Conservation (phyloP, 2,797 vertebrate species). For the Falco peregrinus region DNA sequence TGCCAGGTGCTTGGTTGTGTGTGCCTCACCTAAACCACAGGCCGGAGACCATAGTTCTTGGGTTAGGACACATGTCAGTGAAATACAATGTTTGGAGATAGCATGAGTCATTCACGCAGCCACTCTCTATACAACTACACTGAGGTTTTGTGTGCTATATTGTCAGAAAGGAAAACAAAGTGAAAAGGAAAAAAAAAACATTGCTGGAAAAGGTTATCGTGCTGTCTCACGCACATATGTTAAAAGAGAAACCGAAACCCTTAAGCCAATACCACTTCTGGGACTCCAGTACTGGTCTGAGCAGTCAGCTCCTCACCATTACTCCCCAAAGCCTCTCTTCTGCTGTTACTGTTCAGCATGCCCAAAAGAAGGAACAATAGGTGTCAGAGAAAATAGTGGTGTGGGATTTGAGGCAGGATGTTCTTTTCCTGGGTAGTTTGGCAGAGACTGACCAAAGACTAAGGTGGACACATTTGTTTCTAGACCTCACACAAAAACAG, state of each 20-base stretch:
- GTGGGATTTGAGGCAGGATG: not conserved
- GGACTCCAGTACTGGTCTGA: not conserved
- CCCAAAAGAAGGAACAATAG: not conserved
- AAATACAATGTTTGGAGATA: not conserved
- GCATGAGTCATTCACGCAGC: not conserved
- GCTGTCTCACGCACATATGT: not conserved
- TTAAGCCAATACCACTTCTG: not conserved
- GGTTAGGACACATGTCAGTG: not conserved
- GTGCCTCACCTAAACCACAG: not conserved
- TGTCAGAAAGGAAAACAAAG: not conserved
- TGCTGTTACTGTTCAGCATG: not conserved
- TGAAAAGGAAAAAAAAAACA: not conserved
- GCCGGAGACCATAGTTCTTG: not conserved
- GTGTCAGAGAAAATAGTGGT: not conserved
- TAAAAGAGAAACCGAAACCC: not conserved
- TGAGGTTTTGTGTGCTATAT: accelerated
- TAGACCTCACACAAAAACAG: not conserved
- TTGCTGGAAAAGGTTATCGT: not conserved
- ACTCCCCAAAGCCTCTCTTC: not conserved
- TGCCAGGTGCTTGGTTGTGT: not conserved
- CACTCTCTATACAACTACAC: not conserved
- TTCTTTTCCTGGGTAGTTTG: not conserved
- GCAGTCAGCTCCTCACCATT: not conserved
- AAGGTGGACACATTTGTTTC: not conserved
- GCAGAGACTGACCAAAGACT: not conserved